These are phyloP conservation scores for Frankliniella intonsa DNA, from an alignment of 2,888 invertebrate genomes.

Conservation along the genomic window DNA sequence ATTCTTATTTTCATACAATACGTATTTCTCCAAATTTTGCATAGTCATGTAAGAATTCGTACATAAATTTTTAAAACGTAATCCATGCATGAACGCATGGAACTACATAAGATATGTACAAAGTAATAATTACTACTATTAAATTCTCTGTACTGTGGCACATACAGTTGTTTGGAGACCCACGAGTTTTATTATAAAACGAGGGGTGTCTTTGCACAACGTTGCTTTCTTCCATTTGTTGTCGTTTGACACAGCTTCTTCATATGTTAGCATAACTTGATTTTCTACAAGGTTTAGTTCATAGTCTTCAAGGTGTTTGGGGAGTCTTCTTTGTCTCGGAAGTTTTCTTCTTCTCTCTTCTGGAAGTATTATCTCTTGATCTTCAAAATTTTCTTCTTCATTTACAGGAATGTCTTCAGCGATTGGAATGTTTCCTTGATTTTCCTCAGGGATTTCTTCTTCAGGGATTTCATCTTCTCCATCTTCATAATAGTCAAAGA, in stretches of 20 bases:
- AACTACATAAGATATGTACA: too few relatives aligned
- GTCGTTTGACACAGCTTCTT: conserved; percentile 32
- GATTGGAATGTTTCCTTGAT: background rate
- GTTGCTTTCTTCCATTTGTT: conserved; percentile 32
- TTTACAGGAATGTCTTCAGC: background rate
- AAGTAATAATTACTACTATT: too few relatives aligned
- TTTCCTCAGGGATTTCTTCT: background rate
- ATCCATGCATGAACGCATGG: too few relatives aligned
- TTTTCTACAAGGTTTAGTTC: conserved; percentile 25
- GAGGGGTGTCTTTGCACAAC: too few relatives aligned
- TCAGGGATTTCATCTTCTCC: background rate
- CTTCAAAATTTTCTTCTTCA: background rate
- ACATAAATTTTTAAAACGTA: too few relatives aligned
- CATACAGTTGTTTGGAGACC: too few relatives aligned
- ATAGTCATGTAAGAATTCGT: too few relatives aligned
- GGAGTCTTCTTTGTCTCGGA: background rate
- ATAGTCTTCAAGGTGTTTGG: background rate
- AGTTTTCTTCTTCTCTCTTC: background rate
- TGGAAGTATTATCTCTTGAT: background rate
- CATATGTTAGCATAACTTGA: conserved; percentile 31
- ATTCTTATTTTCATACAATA: too few relatives aligned
- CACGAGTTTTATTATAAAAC: too few relatives aligned
- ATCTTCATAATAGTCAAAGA: background rate
- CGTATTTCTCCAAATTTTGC: too few relatives aligned
- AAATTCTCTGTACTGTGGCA: too few relatives aligned